phyloP scores from a whole-genome alignment of 1,140 invertebrate genomes.

The Mactra quadrangularis region DNA sequence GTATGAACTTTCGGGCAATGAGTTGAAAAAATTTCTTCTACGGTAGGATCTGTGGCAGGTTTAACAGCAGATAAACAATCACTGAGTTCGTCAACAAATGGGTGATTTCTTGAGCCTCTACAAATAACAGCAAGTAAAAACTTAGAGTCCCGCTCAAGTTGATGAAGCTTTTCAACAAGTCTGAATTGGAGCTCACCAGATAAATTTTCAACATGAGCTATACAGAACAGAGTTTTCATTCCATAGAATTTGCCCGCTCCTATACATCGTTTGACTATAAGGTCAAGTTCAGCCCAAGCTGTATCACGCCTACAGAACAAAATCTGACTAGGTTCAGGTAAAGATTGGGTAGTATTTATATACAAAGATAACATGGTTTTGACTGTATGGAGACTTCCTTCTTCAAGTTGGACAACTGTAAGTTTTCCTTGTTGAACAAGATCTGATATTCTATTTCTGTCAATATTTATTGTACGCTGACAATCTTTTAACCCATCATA shows the following conservation, averaged over 20 bases:
- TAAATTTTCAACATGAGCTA: constrained; percentile 66
- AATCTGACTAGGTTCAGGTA: constrained; percentile 65
- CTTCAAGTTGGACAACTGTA: constrained; percentile 41
- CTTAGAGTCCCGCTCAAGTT: neutral
- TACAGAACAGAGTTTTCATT: constrained; percentile 47
- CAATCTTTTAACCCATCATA: neutral
- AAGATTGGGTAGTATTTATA: constrained; percentile 56
- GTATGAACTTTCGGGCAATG: constrained; percentile 31
- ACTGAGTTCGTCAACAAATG: constrained; percentile 54
- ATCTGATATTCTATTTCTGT: too few species aligned
- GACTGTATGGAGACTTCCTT: constrained; percentile 49
- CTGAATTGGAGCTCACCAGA: constrained; percentile 45
- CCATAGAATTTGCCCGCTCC: neutral
- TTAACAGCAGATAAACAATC: constrained; percentile 11
- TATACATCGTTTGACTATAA: constrained; percentile 62
- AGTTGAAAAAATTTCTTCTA: constrained; percentile 15
- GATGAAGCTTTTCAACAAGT: constrained; percentile 40
- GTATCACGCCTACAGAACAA: constrained; percentile 65
- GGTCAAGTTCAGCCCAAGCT: constrained; percentile 58
- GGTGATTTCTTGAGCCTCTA: constrained; percentile 51
- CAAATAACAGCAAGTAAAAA: constrained; percentile 57
- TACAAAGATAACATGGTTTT: constrained; percentile 65
- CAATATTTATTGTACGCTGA: too few species aligned
- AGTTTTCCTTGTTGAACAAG: constrained; percentile 46
- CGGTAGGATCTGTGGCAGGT: constrained; percentile 9